phyloP scores from a whole-genome alignment of 1,140 invertebrate genomes.

The Neuroterus valhalla region DNA sequence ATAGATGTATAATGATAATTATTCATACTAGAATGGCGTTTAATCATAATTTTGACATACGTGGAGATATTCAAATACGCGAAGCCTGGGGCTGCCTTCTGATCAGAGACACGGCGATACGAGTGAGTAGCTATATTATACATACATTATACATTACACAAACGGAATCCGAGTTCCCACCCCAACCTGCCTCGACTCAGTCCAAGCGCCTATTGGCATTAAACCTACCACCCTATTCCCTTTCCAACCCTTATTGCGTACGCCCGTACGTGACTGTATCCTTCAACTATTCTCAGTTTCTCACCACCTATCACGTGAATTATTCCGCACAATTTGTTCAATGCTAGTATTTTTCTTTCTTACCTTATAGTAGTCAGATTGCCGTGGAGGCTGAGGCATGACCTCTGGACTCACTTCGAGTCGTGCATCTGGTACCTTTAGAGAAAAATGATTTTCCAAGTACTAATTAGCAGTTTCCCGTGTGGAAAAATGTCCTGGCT shows the following conservation, averaged over 20 bases:
- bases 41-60: constrained; percentile 65
- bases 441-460: no score
- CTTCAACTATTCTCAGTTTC: constrained; percentile 45
- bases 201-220: constrained; percentile 59
- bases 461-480: no score
- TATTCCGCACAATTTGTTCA: no score
- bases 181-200: constrained; percentile 56
- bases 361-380: no score
- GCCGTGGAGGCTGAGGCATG: no score
- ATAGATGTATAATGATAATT: constrained; percentile 40
- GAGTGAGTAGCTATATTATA: constrained; percentile 63
- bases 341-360: no score
- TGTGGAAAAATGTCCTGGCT: no score
- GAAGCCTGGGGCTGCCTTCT: constrained; percentile 63
- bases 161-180: constrained; percentile 58
- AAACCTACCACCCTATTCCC: constrained; percentile 54
- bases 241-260: constrained; percentile 41
- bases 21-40: constrained; percentile 48
- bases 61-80: constrained; percentile 58
- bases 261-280: constrained; percentile 54
- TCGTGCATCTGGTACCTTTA: no score
- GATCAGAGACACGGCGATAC: constrained; percentile 61
- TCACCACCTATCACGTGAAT: constrained; percentile 34
- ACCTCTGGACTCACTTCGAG: no score
- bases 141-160: constrained; percentile 32